A percentile compares a stretch with the other conserved stretches of the same genome.
phyloP scores from a whole-genome alignment of 2,797 vertebrate genomes.

The Smutsia temminckii region DNA sequence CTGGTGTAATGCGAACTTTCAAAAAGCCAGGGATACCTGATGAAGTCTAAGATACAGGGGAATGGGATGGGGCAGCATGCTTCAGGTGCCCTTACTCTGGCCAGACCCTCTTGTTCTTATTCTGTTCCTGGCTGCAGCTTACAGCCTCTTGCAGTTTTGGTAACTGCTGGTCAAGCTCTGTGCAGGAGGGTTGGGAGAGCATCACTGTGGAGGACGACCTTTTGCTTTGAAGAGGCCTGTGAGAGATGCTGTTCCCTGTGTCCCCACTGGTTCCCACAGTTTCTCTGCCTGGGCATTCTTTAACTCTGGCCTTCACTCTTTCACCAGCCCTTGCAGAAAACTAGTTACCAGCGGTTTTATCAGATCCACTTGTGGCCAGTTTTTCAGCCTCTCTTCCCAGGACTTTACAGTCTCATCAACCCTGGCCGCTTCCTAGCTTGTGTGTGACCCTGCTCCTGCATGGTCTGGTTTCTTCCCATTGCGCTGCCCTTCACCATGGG shows the following conservation, averaged over 20 bases:
- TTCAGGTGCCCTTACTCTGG: too few relatives aligned
- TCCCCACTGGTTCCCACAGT: background rate
- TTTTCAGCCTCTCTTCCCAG: background rate
- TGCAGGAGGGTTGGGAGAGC: background rate
- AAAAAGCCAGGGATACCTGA: background rate
- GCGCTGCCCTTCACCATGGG: background rate
- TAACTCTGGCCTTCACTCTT: background rate
- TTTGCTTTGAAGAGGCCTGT: background rate
- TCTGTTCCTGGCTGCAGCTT: background rate
- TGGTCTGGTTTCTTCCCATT: background rate
- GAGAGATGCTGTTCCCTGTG: background rate
- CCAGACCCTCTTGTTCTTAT: background rate
- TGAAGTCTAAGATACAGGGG: background rate
- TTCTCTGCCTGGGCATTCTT: background rate
- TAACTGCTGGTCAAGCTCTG: background rate
- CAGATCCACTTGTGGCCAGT: background rate
- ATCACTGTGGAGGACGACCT: background rate
- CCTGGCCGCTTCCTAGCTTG: fast-evolving
- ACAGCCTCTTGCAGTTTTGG: background rate
- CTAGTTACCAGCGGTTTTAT: background rate
- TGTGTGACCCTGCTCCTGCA: background rate
- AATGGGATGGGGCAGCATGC: background rate
- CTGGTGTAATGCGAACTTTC: background rate
- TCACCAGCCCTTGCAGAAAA: background rate
- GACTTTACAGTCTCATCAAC: background rate